Percentiles rank a stretch among this genome's conserved stretches.
Conservation (phyloP, 2,113 vertebrate genomes). For the Azemiops feae region DNA sequence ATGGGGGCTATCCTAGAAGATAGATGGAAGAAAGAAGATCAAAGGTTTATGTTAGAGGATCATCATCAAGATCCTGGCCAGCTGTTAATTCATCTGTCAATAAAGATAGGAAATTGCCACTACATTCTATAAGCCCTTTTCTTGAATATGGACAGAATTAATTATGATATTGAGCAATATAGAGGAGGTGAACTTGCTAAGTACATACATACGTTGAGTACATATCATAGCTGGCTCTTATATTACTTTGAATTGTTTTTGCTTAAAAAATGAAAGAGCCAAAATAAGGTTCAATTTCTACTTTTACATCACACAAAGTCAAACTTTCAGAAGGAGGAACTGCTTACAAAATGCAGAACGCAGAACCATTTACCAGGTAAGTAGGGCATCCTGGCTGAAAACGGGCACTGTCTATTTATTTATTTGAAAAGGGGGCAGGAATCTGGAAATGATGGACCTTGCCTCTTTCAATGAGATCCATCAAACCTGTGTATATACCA, state of each 20-base stretch:
- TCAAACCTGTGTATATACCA: neutral
- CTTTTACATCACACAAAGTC: neutral
- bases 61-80: neutral
- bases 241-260: neutral
- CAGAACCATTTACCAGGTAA: neutral
- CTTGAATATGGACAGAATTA: neutral
- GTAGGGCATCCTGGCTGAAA: neutral
- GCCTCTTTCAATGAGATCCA: neutral
- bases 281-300: neutral
- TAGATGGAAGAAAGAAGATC: neutral
- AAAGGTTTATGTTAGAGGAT: neutral
- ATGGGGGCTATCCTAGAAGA: neutral
- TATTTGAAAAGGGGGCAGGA: neutral
- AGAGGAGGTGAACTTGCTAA: neutral
- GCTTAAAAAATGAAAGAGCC: neutral
- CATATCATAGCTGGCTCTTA: neutral
- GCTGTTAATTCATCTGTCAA: neutral
- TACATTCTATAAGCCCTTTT: neutral
- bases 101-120: neutral
- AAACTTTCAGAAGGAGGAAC: neutral
- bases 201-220: neutral
- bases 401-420: neutral
- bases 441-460: neutral
- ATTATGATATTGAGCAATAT: neutral
- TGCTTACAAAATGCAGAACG: neutral